These are phyloP conservation scores for Lydus trimaculatus DNA, from an alignment of 2,888 invertebrate genomes.

Conservation along the genomic window DNA sequence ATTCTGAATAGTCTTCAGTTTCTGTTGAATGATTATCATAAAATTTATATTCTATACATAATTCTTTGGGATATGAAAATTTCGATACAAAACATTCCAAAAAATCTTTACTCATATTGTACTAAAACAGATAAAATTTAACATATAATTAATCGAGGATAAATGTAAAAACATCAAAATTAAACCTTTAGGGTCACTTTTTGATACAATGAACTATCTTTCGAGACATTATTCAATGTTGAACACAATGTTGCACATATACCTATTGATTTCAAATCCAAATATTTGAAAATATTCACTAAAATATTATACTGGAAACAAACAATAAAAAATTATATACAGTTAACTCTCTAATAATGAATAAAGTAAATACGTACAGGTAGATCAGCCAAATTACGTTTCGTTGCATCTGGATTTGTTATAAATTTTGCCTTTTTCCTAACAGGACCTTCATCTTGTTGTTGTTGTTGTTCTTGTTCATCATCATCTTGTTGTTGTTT, in stretches of 20 bases:
- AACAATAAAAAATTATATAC: conserved; percentile 7
- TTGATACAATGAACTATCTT: conserved; percentile 45
- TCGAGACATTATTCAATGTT: conserved; percentile 46
- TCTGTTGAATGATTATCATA: conserved; percentile 39
- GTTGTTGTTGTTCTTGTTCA: not conserved
- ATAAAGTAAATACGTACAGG: conserved; percentile 33
- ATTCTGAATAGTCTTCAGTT: conserved; percentile 42
- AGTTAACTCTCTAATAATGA: not conserved
- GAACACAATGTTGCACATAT: conserved; percentile 47
- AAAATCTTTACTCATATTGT: conserved; percentile 45
- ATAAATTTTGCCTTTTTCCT: conserved; percentile 37
- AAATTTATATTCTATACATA: conserved; percentile 45
- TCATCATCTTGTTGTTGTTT: conserved; percentile 24
- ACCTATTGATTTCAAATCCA: conserved; percentile 46
- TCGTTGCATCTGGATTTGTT: conserved; percentile 29
- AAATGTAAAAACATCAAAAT: conserved; percentile 10
- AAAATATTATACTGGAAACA: conserved; percentile 44
- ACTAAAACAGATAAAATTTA: conserved; percentile 37
- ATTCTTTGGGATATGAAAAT: conserved; percentile 42
- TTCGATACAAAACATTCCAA: conserved; percentile 47
- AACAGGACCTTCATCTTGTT: conserved; percentile 33
- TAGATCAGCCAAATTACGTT: conserved; percentile 36
- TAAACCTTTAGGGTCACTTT: conserved; percentile 48
- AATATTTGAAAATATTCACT: conserved; percentile 44
- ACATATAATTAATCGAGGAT: not conserved